phyloP scores from a whole-genome alignment of 1,140 invertebrate species.

The Spodoptera frugiperda region DNA sequence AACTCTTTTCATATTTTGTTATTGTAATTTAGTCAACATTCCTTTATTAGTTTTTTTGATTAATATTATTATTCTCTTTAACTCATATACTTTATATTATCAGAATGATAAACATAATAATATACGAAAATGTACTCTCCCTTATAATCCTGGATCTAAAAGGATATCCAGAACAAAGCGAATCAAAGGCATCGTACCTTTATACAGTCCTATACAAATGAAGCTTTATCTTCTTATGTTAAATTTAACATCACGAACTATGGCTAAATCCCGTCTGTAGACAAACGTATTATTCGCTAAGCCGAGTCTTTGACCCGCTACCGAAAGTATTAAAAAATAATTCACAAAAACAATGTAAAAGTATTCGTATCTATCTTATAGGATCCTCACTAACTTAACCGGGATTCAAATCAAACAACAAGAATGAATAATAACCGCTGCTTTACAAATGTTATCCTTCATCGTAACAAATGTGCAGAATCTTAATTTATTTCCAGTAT shows the following conservation, averaged over 20 bases:
- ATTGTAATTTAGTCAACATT: not conserved
- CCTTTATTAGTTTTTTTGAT: not conserved
- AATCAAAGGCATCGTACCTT: conserved; percentile 12
- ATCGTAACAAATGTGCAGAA: conserved; percentile 46
- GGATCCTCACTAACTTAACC: not conserved
- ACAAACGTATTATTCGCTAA: not conserved
- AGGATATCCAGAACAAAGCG: conserved; percentile 17
- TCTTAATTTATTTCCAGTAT: conserved; percentile 81
- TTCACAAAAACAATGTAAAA: not conserved
- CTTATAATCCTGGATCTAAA: conserved; percentile 26
- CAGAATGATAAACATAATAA: not conserved
- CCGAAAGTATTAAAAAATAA: not conserved
- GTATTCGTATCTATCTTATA: not conserved
- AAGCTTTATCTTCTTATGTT: conserved; percentile 6
- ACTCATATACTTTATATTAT: not conserved
- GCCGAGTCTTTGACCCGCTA: conserved; percentile 1
- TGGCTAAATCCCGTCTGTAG: conserved; percentile 8
- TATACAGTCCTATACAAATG: conserved; percentile 22
- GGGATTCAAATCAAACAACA: not conserved
- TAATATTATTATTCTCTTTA: not conserved
- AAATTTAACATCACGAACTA: conserved; percentile 15
- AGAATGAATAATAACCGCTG: not conserved
- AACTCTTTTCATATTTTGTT: not conserved
- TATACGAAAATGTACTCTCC: not conserved
- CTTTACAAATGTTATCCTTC: conserved; percentile 13